A percentile compares a stretch with the other conserved stretches of the same genome.
These are phyloP conservation scores for Peromyscus maniculatus DNA, from an alignment of 2,113 vertebrate genomes.

Conservation along the genomic window DNA sequence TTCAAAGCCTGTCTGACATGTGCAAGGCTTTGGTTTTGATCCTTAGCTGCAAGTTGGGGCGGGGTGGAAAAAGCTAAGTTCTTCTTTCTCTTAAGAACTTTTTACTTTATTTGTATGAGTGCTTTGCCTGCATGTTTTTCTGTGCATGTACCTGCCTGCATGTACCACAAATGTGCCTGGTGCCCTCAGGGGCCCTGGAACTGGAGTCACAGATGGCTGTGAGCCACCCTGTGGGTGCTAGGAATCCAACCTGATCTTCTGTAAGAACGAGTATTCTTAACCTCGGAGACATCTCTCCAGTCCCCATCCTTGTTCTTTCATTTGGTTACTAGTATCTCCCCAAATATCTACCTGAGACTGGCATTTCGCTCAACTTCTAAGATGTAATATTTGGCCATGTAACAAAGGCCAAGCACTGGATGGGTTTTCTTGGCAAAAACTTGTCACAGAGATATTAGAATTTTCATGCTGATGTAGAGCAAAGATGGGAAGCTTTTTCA, in stretches of 20 bases:
- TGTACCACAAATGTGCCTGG: not conserved
- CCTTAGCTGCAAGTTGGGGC: not conserved
- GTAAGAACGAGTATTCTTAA: not conserved
- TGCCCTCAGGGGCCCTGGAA: too few relatives aligned
- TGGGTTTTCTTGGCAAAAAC: not conserved
- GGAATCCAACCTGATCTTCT: not conserved
- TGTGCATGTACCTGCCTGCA: not conserved
- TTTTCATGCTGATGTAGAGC: not conserved
- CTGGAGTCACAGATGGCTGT: not conserved
- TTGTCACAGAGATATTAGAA: not conserved
- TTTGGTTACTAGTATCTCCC: not conserved
- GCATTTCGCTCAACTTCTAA: not conserved
- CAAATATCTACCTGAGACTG: not conserved
- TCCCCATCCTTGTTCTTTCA: not conserved
- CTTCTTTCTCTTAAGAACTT: not conserved
- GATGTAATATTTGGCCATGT: conserved; percentile 13
- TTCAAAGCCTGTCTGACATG: not conserved
- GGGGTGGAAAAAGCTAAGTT: not conserved
- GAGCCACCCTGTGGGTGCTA: not conserved
- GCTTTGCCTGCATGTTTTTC: not conserved
- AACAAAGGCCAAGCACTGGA: not conserved
- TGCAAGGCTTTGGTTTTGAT: not conserved
- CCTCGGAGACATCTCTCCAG: not conserved
- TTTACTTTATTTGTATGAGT: not conserved
- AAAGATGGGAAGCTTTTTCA: not conserved